phyloP scores from a whole-genome alignment of 2,888 invertebrate genomes.

The Callinectes sapidus region DNA sequence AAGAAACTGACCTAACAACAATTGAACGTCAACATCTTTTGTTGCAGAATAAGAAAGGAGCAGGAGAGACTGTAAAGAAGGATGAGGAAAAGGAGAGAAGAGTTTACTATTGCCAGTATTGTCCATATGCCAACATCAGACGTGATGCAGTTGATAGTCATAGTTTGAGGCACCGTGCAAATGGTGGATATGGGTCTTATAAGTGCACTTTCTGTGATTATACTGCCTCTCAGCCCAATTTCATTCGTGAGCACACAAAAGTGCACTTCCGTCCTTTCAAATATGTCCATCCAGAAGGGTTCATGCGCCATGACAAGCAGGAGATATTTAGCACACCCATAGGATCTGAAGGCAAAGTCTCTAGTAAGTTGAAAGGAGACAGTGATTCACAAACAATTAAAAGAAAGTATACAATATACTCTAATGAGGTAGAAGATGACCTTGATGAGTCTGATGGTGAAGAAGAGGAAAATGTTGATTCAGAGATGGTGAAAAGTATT shows the following conservation, averaged over 20 bases:
- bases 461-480: conserved; percentile 52
- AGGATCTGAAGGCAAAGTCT: conserved; percentile 8
- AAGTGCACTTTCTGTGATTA: conserved; percentile 90
- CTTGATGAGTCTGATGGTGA: conserved; percentile 11
- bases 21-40: conserved; percentile 81
- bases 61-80: conserved; percentile 75
- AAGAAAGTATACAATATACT: conserved; percentile 57
- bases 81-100: conserved; percentile 80
- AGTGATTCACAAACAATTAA: conserved; percentile 11
- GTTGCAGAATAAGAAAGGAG: conserved; percentile 77
- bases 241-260: conserved; percentile 86
- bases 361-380: conserved; percentile 37
- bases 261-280: conserved; percentile 81
- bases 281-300: conserved; percentile 72
- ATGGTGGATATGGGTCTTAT: conserved; percentile 78
- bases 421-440: conserved; percentile 62
- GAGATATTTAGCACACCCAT: conserved; percentile 66
- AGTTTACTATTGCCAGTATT: conserved; percentile 84
- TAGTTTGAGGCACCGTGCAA: conserved; percentile 81
- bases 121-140: conserved; percentile 87
- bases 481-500: conserved; percentile 61
- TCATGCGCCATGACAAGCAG: conserved; percentile 69
- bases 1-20: conserved; percentile 75
- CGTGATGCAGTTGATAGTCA: conserved; percentile 86
- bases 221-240: conserved; percentile 84